Conservation (phyloP, 2,888 invertebrate species). For the Orthosia cruda region DNA sequence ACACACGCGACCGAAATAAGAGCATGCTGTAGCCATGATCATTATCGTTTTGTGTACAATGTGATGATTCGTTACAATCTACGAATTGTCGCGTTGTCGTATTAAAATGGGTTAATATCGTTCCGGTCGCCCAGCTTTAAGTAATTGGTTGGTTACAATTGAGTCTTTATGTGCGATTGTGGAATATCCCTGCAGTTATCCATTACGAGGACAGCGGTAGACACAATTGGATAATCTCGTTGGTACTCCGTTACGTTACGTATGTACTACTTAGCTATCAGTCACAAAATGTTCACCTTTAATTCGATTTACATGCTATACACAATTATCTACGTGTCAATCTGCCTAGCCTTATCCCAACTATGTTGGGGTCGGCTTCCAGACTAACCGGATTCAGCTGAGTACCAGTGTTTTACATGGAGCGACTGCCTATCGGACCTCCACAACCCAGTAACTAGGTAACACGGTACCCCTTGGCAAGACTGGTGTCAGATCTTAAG, state of each 20-base stretch:
- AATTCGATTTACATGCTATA: conserved; percentile 32
- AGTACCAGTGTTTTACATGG: no score
- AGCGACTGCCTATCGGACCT: no score
- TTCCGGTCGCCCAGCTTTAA: conserved; percentile 40
- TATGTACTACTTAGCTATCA: background rate
- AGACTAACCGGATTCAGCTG: no score
- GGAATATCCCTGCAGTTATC: conserved; percentile 48
- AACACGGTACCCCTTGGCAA: no score
- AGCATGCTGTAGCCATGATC: conserved; percentile 20
- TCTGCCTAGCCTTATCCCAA: no score
- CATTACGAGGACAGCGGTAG: conserved; percentile 37
- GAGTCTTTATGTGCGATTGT: conserved; percentile 44
- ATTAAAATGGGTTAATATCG: conserved; percentile 46
- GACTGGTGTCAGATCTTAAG: no score
- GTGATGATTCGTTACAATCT: conserved; percentile 34
- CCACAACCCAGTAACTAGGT: no score
- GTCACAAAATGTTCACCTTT: conserved; percentile 32
- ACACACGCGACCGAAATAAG: conserved; percentile 48
- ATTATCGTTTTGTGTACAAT: conserved; percentile 47
- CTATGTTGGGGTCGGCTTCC: no score
- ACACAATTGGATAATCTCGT: conserved; percentile 57
- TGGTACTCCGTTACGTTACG: conserved; percentile 12
- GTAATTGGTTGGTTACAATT: conserved; percentile 58
- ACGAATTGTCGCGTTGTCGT: conserved; percentile 21
- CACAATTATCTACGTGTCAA: background rate